Evolutionary conservation across 1,140 invertebrate species (phyloP), one percentile per base, ranked within the genome.

Genomic region (Ips nitidus): DNA sequence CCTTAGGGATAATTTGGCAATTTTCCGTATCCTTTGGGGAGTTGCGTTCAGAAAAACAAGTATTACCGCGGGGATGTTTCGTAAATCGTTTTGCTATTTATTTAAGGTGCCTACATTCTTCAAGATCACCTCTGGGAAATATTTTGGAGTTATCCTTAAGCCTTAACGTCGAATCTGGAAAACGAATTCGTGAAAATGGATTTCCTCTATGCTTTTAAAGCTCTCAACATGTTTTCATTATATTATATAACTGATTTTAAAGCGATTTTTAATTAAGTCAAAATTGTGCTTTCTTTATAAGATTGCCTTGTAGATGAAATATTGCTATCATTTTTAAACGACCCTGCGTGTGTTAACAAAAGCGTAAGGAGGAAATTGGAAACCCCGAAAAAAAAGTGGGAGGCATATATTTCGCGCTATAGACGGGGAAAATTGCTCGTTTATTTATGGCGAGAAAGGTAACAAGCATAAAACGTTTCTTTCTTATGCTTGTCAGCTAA

Each of bases 11-110:
- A 59, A 59, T 59, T 59, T 59, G 57, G 57, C 57, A 59, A 59
- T 59, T 59, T 59, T 42, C 57, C 57, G 38, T 59, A 36, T 42
- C 41, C 57, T 2, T 42, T 42, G 41, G 57, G 57, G 57, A 59
- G 57, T 41, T 41, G 8, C 39, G 57, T 42, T 59, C 8, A 59
- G 57, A 59, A 59, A 59, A 59, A 59, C 57, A 59, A 40, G 57
- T 59, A 41, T 41, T 59, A 59, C 57, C 57, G 40, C n/a, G 40
- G 57, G 57, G 41, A 59, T 36, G 57, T 59, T 59, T 59, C 57
- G 5, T 59, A 59, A 59, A 59, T 59, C 57, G 57, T 59, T 59
- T 59, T 42, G 57, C 57, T 59, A 59, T 59, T 59, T 59, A 59
- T 59, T 59, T 59, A 42, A 59, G 57, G 41, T 42, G 57, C 41